Evolutionary conservation across 1,140 invertebrate genomes (phyloP), one percentile per base, ranked within the genome.

Genomic region (Cotesia vestalis): DNA sequence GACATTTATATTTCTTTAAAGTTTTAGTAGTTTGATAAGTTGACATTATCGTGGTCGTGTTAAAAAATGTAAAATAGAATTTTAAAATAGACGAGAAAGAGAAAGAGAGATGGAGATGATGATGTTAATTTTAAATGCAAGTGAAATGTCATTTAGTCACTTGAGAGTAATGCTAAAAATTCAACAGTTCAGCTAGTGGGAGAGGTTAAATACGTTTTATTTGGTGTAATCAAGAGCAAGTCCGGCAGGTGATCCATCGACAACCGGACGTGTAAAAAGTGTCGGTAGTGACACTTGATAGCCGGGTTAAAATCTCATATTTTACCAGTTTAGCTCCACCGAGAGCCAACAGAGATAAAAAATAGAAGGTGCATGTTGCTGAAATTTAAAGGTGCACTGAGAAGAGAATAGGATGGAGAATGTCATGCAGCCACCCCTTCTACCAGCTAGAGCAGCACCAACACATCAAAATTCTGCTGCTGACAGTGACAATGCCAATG

Each of bases 371-470:
- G 5, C n/a, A 46, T 46, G 40, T 46, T 1, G 40, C 11, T 11
- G 27, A 27, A 6, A 27, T 59, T 9, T 59, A 6, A 20, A 59
- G 17, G 5, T 5, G 12, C 12, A 59, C 17, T 17, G 1, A 20
- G 9, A 3, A 59, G 8, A 59, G 59, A 66, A 46, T 36, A 71
- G 68, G 55, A 80, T 80, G 80, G 79, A 80, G 75, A 79, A 78
- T 71, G 27, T 66, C 66, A 78, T 78, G 78, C 80, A 79, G 71
- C 80, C 79, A 57, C 80, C 78, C 20, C 77, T 75, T 52, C 78
- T 75, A 75, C 77, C 78, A 34, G 78, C 75, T 20, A 4, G 57
- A 38, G 77, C 78, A 51, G 75, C 77, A 14, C 74, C 76, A 34
- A 74, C 74, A 55, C 46, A 59, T 57, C 74, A 73, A 53, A 60